Conservation (phyloP, 2,113 vertebrate genomes). For the Perca schrenkii region DNA sequence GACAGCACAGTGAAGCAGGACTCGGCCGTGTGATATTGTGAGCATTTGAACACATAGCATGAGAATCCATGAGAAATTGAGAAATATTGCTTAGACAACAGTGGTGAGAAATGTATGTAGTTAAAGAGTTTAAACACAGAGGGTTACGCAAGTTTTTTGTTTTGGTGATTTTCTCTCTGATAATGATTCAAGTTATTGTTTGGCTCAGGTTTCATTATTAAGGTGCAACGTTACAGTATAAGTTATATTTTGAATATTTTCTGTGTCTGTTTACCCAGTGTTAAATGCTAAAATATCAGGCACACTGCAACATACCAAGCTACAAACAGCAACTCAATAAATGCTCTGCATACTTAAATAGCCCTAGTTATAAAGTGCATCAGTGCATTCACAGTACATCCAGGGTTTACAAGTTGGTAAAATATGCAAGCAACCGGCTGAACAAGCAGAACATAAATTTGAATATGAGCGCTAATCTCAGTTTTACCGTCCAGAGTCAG, state of each 20-base stretch:
- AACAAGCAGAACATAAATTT: too few relatives aligned
- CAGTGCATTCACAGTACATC: neutral
- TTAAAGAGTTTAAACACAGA: neutral
- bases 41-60: neutral
- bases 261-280: neutral
- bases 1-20: slow-evolving; percentile 49
- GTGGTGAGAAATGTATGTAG: neutral
- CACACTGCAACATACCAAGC: neutral
- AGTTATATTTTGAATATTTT: neutral
- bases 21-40: neutral
- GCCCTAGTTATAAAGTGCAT: neutral
- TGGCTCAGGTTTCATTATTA: neutral
- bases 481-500: too few relatives aligned
- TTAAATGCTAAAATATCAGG: neutral
- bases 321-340: slow-evolving; percentile 18
- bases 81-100: neutral
- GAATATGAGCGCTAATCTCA: too few relatives aligned
- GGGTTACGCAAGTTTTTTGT: neutral
- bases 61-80: too few relatives aligned
- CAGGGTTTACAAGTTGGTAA: too few relatives aligned
- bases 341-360: neutral
- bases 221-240: too few relatives aligned
- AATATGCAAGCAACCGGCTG: too few relatives aligned
- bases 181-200: neutral
- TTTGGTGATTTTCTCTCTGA: neutral